Evolutionary conservation across 2,888 invertebrate species (phyloP).

Genomic region (Tanytarsus gracilentus): DNA sequence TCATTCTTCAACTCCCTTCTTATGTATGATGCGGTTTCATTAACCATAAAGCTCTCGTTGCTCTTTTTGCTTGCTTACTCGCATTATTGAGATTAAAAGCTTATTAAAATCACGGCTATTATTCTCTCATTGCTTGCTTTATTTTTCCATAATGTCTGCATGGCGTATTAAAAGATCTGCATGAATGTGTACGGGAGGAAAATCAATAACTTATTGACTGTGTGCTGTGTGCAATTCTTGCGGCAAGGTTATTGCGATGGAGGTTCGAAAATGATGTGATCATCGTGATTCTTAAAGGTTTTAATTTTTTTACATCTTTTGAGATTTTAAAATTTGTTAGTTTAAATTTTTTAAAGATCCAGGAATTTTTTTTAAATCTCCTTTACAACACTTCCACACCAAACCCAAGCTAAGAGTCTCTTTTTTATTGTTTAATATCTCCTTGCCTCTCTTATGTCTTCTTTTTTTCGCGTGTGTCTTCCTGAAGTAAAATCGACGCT

Average conservation of each 20-base stretch:
- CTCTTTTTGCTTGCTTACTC: too few relatives aligned
- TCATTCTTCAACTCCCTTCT: neutral
- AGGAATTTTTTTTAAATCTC: too few relatives aligned
- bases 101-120: neutral
- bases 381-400: too few relatives aligned
- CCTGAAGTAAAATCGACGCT: constrained; percentile 17
- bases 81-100: neutral
- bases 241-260: constrained; percentile 29
- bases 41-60: neutral
- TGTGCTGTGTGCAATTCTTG: constrained; percentile 11
- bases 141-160: neutral
- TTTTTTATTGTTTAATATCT: constrained; percentile 14
- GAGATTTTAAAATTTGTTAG: too few relatives aligned
- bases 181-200: neutral
- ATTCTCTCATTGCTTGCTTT: neutral
- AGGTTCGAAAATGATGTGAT: too few relatives aligned
- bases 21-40: neutral
- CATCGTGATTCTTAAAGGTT: too few relatives aligned
- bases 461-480: neutral
- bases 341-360: too few relatives aligned
- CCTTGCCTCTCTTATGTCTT: neutral
- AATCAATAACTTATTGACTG: constrained; percentile 10
- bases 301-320: too few relatives aligned
- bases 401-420: too few relatives aligned
- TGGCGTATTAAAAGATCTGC: too few relatives aligned